Evolutionary conservation across 2,888 invertebrate genomes (phyloP).

Genomic region (Andrena praecox): DNA sequence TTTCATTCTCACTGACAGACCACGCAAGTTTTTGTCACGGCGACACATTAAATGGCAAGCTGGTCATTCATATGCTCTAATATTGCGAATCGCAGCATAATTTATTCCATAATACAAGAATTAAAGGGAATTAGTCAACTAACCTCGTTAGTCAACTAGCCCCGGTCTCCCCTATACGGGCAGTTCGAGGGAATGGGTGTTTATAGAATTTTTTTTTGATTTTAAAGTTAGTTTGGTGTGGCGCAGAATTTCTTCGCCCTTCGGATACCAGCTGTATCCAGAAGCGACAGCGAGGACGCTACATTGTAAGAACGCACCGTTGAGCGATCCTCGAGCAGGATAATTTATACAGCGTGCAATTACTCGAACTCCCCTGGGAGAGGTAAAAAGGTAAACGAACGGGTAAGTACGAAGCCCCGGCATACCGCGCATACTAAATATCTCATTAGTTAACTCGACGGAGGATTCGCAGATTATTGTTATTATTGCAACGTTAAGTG

Average conservation of each 20-base stretch:
- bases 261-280: background rate
- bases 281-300: slow-evolving; percentile 22
- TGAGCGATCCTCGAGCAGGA: slow-evolving; percentile 20
- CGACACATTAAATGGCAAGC: too few species aligned
- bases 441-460: slow-evolving; percentile 54
- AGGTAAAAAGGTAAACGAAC: slow-evolving; percentile 47
- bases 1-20: too few species aligned
- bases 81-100: too few species aligned
- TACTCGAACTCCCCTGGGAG: slow-evolving; percentile 34
- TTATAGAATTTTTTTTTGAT: too few species aligned
- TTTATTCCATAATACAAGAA: too few species aligned
- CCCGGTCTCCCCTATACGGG: too few species aligned
- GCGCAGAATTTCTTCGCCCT: background rate
- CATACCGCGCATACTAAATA: slow-evolving; percentile 57
- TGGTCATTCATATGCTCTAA: too few species aligned
- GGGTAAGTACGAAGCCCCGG: slow-evolving; percentile 24
- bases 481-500: slow-evolving; percentile 41
- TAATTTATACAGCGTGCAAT: slow-evolving; percentile 52
- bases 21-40: too few species aligned
- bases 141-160: too few species aligned
- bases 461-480: slow-evolving; percentile 52
- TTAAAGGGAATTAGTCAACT: too few species aligned
- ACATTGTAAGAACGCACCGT: slow-evolving; percentile 18
- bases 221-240: too few species aligned
- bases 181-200: too few species aligned